phyloP scores from a whole-genome alignment of 2,888 invertebrate species.

The Andrena haemorrhoa region DNA sequence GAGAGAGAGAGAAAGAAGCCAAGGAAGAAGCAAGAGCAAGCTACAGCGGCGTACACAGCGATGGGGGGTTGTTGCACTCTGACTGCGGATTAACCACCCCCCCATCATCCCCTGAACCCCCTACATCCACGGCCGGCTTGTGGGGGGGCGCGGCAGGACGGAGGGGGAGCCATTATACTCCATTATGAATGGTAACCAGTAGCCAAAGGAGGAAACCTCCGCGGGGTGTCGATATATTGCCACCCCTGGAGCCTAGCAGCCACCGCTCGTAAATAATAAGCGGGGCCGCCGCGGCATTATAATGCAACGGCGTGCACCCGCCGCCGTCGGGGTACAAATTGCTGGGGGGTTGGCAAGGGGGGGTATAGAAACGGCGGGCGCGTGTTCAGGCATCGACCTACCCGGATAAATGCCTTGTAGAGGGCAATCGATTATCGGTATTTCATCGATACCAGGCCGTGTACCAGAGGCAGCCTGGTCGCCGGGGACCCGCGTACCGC shows the following conservation, averaged over 20 bases:
- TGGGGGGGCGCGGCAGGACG: conserved; percentile 32
- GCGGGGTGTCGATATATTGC: conserved; percentile 75
- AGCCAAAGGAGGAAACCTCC: conserved; percentile 73
- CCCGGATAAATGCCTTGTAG: conserved; percentile 72
- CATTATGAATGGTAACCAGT: conserved; percentile 75
- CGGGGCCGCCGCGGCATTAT: conserved; percentile 65
- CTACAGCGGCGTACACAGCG: conserved; percentile 20
- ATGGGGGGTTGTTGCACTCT: conserved; percentile 68
- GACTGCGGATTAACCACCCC: conserved; percentile 67
- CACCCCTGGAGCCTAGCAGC: conserved; percentile 67
- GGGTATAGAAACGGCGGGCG: conserved; percentile 67
- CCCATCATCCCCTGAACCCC: neutral
- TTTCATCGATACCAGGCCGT: conserved; percentile 67
- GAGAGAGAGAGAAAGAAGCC: neutral
- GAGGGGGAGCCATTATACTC: conserved; percentile 65
- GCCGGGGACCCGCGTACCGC: conserved; percentile 38
- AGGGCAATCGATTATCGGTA: conserved; percentile 72
- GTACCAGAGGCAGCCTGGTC: conserved; percentile 47
- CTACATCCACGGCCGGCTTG: conserved; percentile 10
- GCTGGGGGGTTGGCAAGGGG: conserved; percentile 44
- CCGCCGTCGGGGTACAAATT: conserved; percentile 67
- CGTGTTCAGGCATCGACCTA: conserved; percentile 74
- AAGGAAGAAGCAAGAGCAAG: neutral
- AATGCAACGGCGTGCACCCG: conserved; percentile 65
- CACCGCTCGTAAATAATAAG: conserved; percentile 72